A percentile compares a stretch with the other conserved stretches of the same genome.
phyloP scores from a whole-genome alignment of 2,113 vertebrate genomes.

The Elephantulus edwardii region DNA sequence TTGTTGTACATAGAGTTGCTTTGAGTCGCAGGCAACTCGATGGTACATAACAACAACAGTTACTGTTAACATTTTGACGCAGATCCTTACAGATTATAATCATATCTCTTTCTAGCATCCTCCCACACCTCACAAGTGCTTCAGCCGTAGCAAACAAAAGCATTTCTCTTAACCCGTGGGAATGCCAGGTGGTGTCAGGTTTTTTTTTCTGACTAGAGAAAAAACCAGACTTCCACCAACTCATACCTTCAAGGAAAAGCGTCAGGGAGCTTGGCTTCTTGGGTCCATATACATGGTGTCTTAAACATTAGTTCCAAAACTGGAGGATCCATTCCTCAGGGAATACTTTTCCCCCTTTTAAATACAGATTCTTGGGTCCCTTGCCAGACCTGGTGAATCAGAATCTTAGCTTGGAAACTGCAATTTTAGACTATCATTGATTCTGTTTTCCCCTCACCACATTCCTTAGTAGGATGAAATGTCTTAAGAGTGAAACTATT shows the following conservation, averaged over 20 bases:
- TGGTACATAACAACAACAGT: no score
- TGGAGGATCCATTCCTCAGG: slow-evolving; percentile 2
- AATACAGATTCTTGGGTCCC: background rate
- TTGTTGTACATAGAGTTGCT: no score
- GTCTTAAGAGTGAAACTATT: slow-evolving; percentile 66
- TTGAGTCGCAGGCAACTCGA: no score
- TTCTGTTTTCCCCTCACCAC: background rate
- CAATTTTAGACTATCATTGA: background rate
- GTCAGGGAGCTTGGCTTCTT: background rate
- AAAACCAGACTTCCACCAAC: background rate
- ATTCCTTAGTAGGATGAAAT: slow-evolving; percentile 6
- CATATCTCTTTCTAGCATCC: background rate
- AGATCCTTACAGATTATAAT: background rate
- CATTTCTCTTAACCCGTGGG: background rate
- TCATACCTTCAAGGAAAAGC: background rate
- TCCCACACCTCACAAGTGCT: background rate
- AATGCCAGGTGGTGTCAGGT: background rate
- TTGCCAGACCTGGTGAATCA: background rate
- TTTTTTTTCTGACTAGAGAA: background rate
- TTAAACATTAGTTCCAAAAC: background rate
- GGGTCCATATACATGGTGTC: background rate
- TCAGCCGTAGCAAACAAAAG: background rate
- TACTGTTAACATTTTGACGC: background rate
- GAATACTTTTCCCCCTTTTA: background rate
- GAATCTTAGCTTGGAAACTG: slow-evolving; percentile 30